These are phyloP conservation scores for Microctonus hyperodae DNA, from an alignment of 2,888 invertebrate genomes.

Conservation along the genomic window DNA sequence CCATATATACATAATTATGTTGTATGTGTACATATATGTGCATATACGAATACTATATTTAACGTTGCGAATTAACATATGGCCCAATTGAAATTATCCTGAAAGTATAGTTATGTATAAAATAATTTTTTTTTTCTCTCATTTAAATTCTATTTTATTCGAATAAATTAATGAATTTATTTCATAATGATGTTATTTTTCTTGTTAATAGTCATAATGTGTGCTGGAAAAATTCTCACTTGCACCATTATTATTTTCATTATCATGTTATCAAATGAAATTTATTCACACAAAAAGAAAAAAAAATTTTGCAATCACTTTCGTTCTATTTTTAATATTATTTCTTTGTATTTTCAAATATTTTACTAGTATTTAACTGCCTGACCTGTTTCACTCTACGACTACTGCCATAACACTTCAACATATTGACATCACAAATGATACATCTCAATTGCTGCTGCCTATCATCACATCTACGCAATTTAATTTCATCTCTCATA, in stretches of 20 bases:
- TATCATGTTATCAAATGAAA: background rate
- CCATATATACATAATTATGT: background rate
- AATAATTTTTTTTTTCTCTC: background rate
- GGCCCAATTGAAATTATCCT: background rate
- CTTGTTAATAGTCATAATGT: conserved; percentile 1
- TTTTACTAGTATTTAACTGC: background rate
- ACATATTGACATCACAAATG: background rate
- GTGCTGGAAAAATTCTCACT: conserved; percentile 12
- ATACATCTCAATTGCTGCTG: background rate
- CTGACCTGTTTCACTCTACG: conserved; percentile 14
- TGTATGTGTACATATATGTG: background rate
- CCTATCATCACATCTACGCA: background rate
- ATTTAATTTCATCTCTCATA: background rate
- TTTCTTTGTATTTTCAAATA: background rate
- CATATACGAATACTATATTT: background rate
- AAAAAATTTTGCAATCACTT: background rate
- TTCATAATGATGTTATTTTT: too few species aligned
- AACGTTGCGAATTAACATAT: background rate
- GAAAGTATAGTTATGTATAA: background rate
- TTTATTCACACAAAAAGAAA: background rate
- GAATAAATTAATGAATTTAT: background rate
- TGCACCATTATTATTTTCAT: background rate
- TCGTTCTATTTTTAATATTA: background rate
- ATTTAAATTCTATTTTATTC: background rate
- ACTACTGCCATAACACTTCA: conserved; percentile 2